phyloP scores from a whole-genome alignment of 1,140 invertebrate species.

The Bacillus rossius region DNA sequence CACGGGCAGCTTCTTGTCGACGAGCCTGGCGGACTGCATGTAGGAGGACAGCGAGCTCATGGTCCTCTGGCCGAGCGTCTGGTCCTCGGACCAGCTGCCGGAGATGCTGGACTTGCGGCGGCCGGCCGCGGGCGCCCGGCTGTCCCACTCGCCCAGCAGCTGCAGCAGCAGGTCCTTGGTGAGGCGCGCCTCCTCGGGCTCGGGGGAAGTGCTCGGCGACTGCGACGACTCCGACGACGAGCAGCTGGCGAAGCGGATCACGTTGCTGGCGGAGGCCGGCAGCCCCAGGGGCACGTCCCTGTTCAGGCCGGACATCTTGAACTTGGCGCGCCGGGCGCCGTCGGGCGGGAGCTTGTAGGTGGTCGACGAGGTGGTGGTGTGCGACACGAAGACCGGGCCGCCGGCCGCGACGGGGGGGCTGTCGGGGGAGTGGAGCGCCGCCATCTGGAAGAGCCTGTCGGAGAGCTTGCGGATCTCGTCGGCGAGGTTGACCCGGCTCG shows the following conservation, averaged over 20 bases:
- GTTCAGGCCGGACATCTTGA: slow-evolving; percentile 25
- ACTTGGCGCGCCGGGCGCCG: slow-evolving; percentile 22
- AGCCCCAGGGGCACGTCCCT: slow-evolving; percentile 23
- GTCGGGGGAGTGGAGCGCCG: slow-evolving; percentile 36
- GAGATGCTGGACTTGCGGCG: slow-evolving; percentile 40
- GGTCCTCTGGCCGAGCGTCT: slow-evolving; percentile 38
- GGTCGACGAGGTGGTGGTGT: background rate
- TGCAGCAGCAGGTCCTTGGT: slow-evolving; percentile 56
- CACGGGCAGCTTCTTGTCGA: slow-evolving; percentile 18
- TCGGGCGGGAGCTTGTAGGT: slow-evolving; percentile 2
- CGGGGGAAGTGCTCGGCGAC: slow-evolving; percentile 15
- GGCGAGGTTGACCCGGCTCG: slow-evolving; percentile 44
- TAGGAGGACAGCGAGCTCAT: slow-evolving; percentile 44
- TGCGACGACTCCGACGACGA: slow-evolving; percentile 1
- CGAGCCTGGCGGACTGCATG: slow-evolving; percentile 41
- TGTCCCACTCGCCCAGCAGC: slow-evolving; percentile 66
- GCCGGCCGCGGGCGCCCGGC: slow-evolving; percentile 35
- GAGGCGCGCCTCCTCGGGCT: slow-evolving; percentile 3
- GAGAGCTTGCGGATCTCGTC: slow-evolving; percentile 75
- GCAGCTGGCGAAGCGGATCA: background rate
- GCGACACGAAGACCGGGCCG: background rate
- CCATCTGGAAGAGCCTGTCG: slow-evolving; percentile 66
- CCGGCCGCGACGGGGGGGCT: background rate
- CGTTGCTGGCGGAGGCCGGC: background rate
- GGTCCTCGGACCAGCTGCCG: slow-evolving; percentile 40